Evolutionary conservation across 2,797 vertebrate species (phyloP).

Genomic region (Halcyon smyrnensis): DNA sequence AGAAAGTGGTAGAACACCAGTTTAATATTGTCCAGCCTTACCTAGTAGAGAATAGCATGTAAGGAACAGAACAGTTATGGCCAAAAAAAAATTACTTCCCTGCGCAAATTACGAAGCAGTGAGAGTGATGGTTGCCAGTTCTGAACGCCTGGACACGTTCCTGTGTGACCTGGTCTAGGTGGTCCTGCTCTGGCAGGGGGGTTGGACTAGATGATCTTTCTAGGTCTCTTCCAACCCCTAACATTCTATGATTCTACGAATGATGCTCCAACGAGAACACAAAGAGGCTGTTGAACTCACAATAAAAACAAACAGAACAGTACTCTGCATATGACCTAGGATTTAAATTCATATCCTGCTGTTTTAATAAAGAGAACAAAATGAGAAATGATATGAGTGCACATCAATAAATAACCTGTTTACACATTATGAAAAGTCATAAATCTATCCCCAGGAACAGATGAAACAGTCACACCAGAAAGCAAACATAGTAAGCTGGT

Average conservation of each 20-base stretch:
- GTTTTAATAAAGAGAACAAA: background rate
- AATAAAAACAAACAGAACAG: background rate
- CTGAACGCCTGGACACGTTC: too few species aligned
- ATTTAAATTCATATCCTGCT: background rate
- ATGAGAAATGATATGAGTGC: background rate
- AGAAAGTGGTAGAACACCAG: background rate
- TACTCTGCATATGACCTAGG: background rate
- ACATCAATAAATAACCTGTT: background rate
- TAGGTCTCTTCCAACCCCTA: too few species aligned
- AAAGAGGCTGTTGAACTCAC: background rate
- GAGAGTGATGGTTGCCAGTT: background rate
- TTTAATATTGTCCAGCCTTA: background rate
- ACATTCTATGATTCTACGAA: too few species aligned
- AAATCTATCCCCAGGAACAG: background rate
- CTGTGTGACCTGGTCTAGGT: too few species aligned
- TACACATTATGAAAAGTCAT: background rate
- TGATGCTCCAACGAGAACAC: background rate
- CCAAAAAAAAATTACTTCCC: background rate
- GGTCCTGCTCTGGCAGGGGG: too few species aligned
- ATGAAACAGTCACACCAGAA: background rate
- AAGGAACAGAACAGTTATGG: background rate
- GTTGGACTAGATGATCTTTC: too few species aligned
- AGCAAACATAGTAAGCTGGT: background rate
- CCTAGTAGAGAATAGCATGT: background rate
- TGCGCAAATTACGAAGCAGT: background rate